Conservation (phyloP, 2,113 vertebrate species). For the Tinamus guttatus region DNA sequence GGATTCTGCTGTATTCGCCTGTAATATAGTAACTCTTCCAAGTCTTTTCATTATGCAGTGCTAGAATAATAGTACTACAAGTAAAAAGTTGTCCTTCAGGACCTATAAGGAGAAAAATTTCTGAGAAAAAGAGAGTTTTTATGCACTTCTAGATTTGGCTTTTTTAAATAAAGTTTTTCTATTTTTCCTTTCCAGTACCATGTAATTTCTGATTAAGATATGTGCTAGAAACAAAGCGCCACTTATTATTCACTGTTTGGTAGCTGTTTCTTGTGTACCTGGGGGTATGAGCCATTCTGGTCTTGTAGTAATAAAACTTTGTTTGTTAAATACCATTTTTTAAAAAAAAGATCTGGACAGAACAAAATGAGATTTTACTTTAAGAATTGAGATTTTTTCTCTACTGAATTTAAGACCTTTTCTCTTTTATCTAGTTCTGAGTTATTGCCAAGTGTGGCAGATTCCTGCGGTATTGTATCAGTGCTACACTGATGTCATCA, state of each 20-base stretch:
- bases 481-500: constrained; percentile 90
- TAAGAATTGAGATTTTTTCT: neutral
- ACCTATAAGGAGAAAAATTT: neutral
- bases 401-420: neutral
- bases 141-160: neutral
- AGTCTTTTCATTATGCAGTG: neutral
- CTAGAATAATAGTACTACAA: neutral
- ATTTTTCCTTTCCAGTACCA: neutral
- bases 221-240: neutral
- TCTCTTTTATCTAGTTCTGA: constrained; percentile 82
- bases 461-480: constrained; percentile 87
- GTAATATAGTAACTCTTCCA: rapidly evolving
- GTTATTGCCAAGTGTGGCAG: constrained; percentile 89
- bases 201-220: neutral
- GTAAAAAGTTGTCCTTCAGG: neutral
- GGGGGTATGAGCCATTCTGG: neutral
- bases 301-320: neutral
- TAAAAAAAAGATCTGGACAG: neutral
- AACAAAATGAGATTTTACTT: neutral
- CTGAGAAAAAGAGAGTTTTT: neutral
- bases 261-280: neutral
- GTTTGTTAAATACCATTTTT: rapidly evolving
- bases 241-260: neutral
- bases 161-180: neutral
- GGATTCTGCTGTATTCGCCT: neutral